Base-by-base conservation (phyloP, 2,797 vertebrate species). In the Siniperca obscura region DNA sequence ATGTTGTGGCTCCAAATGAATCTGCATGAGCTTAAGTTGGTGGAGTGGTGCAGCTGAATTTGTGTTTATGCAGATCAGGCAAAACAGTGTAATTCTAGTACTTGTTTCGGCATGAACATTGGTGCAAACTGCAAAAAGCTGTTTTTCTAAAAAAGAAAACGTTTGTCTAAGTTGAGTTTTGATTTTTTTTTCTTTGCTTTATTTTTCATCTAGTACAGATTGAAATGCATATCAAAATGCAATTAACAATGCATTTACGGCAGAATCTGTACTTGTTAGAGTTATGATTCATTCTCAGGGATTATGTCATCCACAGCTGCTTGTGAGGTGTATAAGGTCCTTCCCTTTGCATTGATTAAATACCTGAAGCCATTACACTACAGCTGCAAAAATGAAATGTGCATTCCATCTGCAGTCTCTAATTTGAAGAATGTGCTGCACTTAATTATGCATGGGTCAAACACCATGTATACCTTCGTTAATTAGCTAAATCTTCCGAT, bases 361-460 rank as follows among this genome's bases (percentile, higher is more conserved):
- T 83, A 88, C 84, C 67, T 81, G 62, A 74, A 81, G 72, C 22
- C 68, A 77, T 85, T 77, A 80, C 5, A 30, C 11, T 50, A 48
- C 78, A 86, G 71, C 73, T 74, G 81, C 79, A 82, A 70, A 75
- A 80, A 74, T 85, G 46, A 87, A 30, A 77, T 69, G 52, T 74
- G 75, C 14, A 5, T 80, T 84, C 84, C 74, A 82, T 84, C 77
- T 81, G 74, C 77, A 65, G 73, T 77, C 60, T 70, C 74, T 83
- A 76, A 87, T 82, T 70, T 89, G 80, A 87, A 56, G 34, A 87
- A 87, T 88, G 75, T 73, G 84, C 74, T 73, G 61, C 59, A 62
- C 67, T 81, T 89, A 81, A 89, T 87, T 84, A 91, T 72, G 69
- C 80, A 70, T 57, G 64, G 75, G 87, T 92, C 86, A 90, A 81